Base-by-base conservation (phyloP, 2,888 invertebrate genomes). In the Nudaria mundana region DNA sequence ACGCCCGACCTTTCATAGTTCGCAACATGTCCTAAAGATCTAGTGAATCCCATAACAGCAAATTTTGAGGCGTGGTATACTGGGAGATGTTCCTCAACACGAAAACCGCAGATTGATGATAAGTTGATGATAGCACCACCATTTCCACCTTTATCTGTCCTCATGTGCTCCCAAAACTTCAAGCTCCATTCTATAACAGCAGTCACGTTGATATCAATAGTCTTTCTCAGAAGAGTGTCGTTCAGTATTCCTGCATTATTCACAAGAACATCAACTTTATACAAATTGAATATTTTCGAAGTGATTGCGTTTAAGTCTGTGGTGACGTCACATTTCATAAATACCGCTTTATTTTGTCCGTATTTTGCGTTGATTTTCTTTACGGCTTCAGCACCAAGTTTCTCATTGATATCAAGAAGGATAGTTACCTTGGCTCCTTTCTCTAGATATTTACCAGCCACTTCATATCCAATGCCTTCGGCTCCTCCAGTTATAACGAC, bases 51-150 rank as follows among this genome's bases (percentile, higher is more conserved):
- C 11, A 81, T 63, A 1, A 90, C 80, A 8, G 81, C 86, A 38
- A 78, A 81, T 63, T 91, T 91, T 1, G 91, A 88, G 1, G 90
- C 89, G 37, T 47, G 45, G 22, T 61, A 61, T 8, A 40, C 29
- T 1, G 41, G 31, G 5, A 12, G 0, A 18, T 23, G 52, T n/a
- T 44, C 48, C 13, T 33, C 23, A 6, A 15, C 10, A 5, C 11
- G 10, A 10, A 15, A 32, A 15, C 32, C 32, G 10, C 14, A 32
- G 8, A 90, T 83, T 1, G 92, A 92, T 1, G 91, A 81, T 23
- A 91, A 74, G 63, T 93, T 93, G 13, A 92, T 79, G 34, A 93
- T 86, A 3, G 87, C 82, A 2, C 92, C 93, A 3, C 93, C 92
- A 24, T 70, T 63, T 0, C 90, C 90, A 1, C 87, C 83, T 13